Percentiles rank a stretch among this genome's conserved stretches.
These are phyloP conservation scores for Pristionchus pacificus DNA, from an alignment of 1,140 invertebrate genomes.

Conservation along the genomic window DNA sequence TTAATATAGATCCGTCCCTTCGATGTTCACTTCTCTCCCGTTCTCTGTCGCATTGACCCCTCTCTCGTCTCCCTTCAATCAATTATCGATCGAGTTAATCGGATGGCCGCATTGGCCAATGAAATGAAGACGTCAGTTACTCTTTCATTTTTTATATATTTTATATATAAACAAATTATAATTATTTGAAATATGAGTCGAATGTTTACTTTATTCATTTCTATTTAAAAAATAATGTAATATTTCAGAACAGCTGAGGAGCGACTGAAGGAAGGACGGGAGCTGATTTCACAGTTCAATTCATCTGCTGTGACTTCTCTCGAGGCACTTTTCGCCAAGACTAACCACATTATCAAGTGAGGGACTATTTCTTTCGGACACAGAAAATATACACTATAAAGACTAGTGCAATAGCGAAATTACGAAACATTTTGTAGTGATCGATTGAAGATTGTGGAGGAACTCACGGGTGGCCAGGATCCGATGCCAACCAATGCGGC, in stretches of 20 bases:
- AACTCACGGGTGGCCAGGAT: no score
- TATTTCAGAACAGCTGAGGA: not conserved
- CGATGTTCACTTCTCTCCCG: slow-evolving; percentile 46
- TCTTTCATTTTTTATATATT: not conserved
- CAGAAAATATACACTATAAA: no score
- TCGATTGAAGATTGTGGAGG: no score
- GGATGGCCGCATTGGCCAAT: slow-evolving; percentile 16
- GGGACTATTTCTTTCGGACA: no score
- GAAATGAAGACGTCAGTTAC: not conserved
- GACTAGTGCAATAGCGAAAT: no score
- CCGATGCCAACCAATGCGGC: no score
- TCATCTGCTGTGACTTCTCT: not conserved
- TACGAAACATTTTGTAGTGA: no score
- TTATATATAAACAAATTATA: no score
- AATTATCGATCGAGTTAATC: slow-evolving; percentile 40
- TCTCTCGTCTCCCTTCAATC: slow-evolving; percentile 30
- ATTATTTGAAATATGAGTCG: no score
- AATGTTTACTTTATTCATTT: no score
- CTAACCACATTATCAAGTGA: not conserved
- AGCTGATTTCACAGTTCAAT: not conserved
- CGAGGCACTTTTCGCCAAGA: not conserved
- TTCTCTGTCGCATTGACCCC: slow-evolving; percentile 44
- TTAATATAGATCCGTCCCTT: slow-evolving; percentile 38
- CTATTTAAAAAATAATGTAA: no score
- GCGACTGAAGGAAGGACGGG: not conserved